phyloP scores from a whole-genome alignment of 2,113 vertebrate species.

The Sinocyclocheilus anophthalmus region DNA sequence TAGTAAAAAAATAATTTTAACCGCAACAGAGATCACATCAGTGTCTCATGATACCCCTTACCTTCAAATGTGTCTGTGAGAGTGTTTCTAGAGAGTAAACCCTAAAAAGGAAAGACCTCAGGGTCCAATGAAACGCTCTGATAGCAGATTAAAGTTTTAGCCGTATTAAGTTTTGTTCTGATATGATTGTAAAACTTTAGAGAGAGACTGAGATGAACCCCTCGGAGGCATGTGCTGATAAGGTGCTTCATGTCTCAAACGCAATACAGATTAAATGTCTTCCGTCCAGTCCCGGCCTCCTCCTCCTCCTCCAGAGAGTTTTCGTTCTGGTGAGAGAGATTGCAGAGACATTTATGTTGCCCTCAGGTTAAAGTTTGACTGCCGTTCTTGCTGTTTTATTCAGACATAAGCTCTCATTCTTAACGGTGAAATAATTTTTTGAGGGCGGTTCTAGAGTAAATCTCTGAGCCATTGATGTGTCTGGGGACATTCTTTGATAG shows the following conservation, averaged over 20 bases:
- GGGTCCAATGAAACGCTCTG: constrained; percentile 44
- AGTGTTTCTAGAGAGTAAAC: constrained; percentile 47
- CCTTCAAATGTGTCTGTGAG: neutral
- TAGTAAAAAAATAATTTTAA: too few species aligned
- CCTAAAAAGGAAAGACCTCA: constrained; percentile 46
- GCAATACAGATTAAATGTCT: too few species aligned
- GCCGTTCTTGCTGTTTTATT: constrained; percentile 27
- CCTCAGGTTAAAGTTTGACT: constrained; percentile 47
- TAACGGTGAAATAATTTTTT: neutral
- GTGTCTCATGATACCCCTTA: neutral
- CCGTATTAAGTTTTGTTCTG: constrained; percentile 55
- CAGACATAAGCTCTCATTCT: constrained; percentile 26
- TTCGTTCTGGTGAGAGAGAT: constrained; percentile 32
- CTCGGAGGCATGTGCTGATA: constrained; percentile 49
- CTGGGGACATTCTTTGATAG: neutral
- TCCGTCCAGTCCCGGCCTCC: constrained; percentile 50
- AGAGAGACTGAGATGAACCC: constrained; percentile 51
- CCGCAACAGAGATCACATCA: neutral
- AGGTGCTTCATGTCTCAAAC: constrained; percentile 49
- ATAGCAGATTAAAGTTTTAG: constrained; percentile 55
- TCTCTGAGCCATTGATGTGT: neutral
- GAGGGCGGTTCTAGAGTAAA: neutral
- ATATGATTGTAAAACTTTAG: constrained; percentile 60
- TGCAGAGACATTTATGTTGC: constrained; percentile 36
- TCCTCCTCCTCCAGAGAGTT: constrained; percentile 26